These are phyloP conservation scores for Cottus gobio DNA, from an alignment of 2,113 vertebrate species.

Conservation along the genomic window DNA sequence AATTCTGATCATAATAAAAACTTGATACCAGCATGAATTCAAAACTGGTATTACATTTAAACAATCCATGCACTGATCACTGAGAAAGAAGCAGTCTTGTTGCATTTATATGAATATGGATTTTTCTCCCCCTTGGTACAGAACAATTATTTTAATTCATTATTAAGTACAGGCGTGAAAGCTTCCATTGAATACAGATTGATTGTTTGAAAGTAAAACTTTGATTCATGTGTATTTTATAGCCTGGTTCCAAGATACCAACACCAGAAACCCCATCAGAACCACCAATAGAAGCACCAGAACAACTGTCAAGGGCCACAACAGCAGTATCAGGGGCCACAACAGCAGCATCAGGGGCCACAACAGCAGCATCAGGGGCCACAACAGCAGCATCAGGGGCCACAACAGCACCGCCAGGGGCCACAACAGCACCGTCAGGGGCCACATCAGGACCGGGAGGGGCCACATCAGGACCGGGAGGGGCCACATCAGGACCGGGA, in stretches of 20 bases:
- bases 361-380: neutral
- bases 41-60: neutral
- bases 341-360: neutral
- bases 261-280: neutral
- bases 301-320: neutral
- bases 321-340: neutral
- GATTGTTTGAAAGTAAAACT: neutral
- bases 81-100: neutral
- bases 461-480: neutral
- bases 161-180: neutral
- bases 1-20: neutral
- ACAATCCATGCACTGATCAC: neutral
- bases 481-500: neutral
- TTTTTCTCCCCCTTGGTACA: neutral
- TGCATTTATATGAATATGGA: too few species aligned
- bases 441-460: neutral
- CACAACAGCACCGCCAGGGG: neutral
- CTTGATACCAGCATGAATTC: neutral
- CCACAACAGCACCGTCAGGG: neutral
- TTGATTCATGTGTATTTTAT: constrained; percentile 25
- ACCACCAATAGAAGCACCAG: neutral
- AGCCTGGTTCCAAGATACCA: constrained; percentile 61
- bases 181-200: neutral
- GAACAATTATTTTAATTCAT: neutral
- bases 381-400: neutral